phyloP scores from a whole-genome alignment of 2,888 invertebrate species.

The Saturnia japonica region DNA sequence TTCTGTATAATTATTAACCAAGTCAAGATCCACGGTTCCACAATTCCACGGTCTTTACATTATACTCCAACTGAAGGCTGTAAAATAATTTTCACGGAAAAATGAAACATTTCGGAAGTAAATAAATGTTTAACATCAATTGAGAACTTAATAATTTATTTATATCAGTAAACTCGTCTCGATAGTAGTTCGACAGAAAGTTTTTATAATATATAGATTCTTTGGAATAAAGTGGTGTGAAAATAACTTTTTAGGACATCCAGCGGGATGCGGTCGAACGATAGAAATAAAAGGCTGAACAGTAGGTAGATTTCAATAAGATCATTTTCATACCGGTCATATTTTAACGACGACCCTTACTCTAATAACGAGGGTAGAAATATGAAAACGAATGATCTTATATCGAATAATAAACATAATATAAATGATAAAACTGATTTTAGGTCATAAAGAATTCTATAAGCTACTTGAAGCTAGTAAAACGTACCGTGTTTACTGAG shows the following conservation, averaged over 20 bases:
- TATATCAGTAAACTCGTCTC: neutral
- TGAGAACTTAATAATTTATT: neutral
- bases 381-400: too few relatives aligned
- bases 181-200: neutral
- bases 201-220: neutral
- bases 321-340: conserved; percentile 20
- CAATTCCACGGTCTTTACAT: too few relatives aligned
- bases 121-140: neutral
- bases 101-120: neutral
- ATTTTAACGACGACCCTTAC: conserved; percentile 17
- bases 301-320: conserved; percentile 20
- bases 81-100: too few relatives aligned
- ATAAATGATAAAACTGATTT: too few relatives aligned
- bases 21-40: too few relatives aligned
- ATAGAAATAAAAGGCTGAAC: conserved; percentile 19
- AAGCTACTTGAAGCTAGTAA: too few relatives aligned
- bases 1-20: too few relatives aligned
- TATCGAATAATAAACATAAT: too few relatives aligned
- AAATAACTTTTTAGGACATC: conserved; percentile 15
- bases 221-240: conserved; percentile 5
- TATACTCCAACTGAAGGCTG: too few relatives aligned
- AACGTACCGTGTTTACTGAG: too few relatives aligned
- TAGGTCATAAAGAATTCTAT: too few relatives aligned
- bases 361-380: conserved; percentile 11
- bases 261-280: conserved; percentile 15